A percentile compares a stretch with the other conserved stretches of the same genome.
Evolutionary conservation across 2,113 vertebrate genomes (phyloP).

Genomic region (Tapirus terrestris): DNA sequence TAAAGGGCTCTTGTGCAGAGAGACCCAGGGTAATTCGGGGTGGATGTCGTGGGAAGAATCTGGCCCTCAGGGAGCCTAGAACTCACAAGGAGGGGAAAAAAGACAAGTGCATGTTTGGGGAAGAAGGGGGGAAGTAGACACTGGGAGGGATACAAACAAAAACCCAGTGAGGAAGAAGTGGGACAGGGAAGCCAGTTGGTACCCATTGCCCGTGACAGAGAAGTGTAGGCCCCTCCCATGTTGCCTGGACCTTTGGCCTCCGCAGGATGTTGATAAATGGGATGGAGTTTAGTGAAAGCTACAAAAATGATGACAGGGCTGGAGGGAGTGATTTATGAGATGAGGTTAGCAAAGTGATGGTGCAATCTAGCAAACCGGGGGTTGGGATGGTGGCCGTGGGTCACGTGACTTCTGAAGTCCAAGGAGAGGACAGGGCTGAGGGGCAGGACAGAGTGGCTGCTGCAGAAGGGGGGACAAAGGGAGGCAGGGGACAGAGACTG

Average conservation of each 20-base stretch:
- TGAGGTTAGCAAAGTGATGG: background rate
- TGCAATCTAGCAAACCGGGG: background rate
- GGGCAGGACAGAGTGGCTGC: background rate
- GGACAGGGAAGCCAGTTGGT: background rate
- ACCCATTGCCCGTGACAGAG: background rate
- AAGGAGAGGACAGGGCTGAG: background rate
- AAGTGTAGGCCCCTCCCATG: background rate
- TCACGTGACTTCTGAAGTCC: background rate
- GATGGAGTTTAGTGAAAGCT: slow-evolving; percentile 36
- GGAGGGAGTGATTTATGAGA: slow-evolving; percentile 53
- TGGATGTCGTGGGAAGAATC: background rate
- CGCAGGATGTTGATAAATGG: slow-evolving; percentile 40
- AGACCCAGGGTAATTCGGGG: background rate
- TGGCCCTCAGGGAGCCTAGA: background rate
- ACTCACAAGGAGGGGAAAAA: background rate
- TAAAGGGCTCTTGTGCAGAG: background rate
- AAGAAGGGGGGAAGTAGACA: background rate
- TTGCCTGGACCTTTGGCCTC: slow-evolving; percentile 1
- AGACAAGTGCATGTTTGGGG: background rate
- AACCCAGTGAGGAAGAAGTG: background rate
- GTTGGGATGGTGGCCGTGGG: background rate
- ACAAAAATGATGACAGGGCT: slow-evolving; percentile 32
- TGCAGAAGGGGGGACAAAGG: background rate
- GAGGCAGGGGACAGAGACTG: background rate
- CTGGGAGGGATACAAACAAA: background rate